Evolutionary conservation across 2,888 invertebrate genomes (phyloP), one percentile per base, ranked within the genome.

Genomic region (Polietes domitor): DNA sequence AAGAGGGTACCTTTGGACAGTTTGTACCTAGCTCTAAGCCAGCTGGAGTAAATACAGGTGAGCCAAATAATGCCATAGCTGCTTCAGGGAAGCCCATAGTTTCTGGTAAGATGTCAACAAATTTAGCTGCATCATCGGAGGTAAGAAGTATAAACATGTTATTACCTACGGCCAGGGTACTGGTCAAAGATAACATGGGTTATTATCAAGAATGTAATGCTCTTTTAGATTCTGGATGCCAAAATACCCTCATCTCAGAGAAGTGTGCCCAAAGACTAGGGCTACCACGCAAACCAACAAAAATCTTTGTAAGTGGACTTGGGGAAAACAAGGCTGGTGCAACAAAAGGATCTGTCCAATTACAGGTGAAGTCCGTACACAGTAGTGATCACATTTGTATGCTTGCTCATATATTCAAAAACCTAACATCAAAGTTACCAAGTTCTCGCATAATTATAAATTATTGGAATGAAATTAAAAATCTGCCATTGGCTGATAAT

Each of bases 391-490:
- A 28, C 15, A 41, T 50, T 43, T 7, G 21, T 17, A 19, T 24
- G 41, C 32, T 63, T 28, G 63, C 65, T 9, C 32, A 41, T 77
- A 32, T 28, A 28, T 68, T 65, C 53, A 17, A 24, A 68, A 65
- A 68, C 3, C n/a, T 68, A 10, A 77, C 76, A 24, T 55, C 68
- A 50, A 47, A 68, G n/a, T 24, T 77, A 50, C 76, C 65, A 5
- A 28, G 10, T 61, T 47, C 65, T 32, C 32, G 26, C 7, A 37
- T 77, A 41, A 10, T 24, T 50, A 53, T 77, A 19, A 26, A 47
- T 55, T 77, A 37, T 28, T 77, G 76, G 76, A 28, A 77, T 65
- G 68, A 47, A 65, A 76, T 76, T 21, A 73, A n/a, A 81, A 28
- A 53, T 71, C 50, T 17, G 65, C 77, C 41, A 50, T 72, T 61